These are phyloP conservation scores for Anguilla rostrata DNA, from an alignment of 2,113 vertebrate genomes.

Conservation along the genomic window DNA sequence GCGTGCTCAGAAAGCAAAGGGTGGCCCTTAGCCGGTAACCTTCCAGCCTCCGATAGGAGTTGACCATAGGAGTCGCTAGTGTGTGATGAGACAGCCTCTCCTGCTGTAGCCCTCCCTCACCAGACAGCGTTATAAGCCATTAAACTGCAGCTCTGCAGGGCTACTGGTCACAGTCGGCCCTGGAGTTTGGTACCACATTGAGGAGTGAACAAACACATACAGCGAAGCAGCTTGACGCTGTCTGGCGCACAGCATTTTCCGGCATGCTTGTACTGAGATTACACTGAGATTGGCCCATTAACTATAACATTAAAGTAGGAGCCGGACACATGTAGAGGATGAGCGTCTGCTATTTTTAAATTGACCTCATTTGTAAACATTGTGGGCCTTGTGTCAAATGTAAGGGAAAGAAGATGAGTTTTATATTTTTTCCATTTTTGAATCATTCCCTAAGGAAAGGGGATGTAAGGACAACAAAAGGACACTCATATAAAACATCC, in stretches of 20 bases:
- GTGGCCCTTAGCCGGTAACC: too few relatives aligned
- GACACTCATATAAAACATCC: background rate
- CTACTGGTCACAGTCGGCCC: background rate
- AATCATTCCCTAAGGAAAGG: too few relatives aligned
- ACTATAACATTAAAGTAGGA: background rate
- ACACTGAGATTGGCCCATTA: background rate
- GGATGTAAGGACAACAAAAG: background rate
- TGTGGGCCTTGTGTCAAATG: background rate
- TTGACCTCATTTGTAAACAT: conserved; percentile 15
- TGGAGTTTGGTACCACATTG: background rate
- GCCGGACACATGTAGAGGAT: background rate
- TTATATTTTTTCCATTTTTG: background rate
- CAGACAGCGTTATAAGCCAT: background rate
- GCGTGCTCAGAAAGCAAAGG: too few relatives aligned
- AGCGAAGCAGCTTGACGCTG: background rate
- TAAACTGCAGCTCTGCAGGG: too few relatives aligned
- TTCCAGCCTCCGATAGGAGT: too few relatives aligned
- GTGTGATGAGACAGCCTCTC: too few relatives aligned
- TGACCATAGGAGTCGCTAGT: too few relatives aligned
- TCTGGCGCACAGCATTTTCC: background rate
- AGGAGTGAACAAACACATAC: background rate
- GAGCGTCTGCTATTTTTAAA: background rate
- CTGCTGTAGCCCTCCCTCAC: background rate
- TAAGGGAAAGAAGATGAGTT: background rate
- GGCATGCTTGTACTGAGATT: background rate